Percentiles rank a stretch among this genome's conserved stretches.
phyloP scores from a whole-genome alignment of 2,113 vertebrate species.

The Uria aalge region DNA sequence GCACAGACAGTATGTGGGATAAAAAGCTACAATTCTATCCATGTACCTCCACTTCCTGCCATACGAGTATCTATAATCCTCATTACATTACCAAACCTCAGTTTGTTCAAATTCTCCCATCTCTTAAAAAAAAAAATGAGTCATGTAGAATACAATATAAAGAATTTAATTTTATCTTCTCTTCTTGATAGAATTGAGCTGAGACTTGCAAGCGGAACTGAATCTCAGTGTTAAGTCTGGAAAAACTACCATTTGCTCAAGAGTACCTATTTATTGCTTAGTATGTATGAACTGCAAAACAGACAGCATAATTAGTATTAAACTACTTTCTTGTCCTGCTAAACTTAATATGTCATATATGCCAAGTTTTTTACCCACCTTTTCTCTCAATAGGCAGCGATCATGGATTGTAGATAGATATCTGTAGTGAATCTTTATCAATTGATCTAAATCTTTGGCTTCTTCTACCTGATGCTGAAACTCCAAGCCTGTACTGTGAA shows the following conservation, averaged over 20 bases:
- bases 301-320: background rate
- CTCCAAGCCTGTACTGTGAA: slow-evolving; percentile 96
- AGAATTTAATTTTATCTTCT: background rate
- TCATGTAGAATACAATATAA: background rate
- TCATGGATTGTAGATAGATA: slow-evolving; percentile 97
- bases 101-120: background rate
- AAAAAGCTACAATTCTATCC: background rate
- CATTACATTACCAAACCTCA: background rate
- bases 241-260: background rate
- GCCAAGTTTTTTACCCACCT: slow-evolving; percentile 72
- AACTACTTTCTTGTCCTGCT: background rate
- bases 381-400: slow-evolving; percentile 93
- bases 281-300: background rate
- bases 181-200: background rate
- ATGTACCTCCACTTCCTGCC: background rate
- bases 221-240: background rate
- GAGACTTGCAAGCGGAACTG: background rate
- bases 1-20: background rate
- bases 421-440: slow-evolving; percentile 98
- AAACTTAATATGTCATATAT: background rate
- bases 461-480: slow-evolving; percentile 98
- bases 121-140: background rate
- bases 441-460: slow-evolving; percentile 96
- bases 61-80: background rate
- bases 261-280: background rate